Conservation (phyloP, 2,888 invertebrate genomes). For the Lithophane leautieri region DNA sequence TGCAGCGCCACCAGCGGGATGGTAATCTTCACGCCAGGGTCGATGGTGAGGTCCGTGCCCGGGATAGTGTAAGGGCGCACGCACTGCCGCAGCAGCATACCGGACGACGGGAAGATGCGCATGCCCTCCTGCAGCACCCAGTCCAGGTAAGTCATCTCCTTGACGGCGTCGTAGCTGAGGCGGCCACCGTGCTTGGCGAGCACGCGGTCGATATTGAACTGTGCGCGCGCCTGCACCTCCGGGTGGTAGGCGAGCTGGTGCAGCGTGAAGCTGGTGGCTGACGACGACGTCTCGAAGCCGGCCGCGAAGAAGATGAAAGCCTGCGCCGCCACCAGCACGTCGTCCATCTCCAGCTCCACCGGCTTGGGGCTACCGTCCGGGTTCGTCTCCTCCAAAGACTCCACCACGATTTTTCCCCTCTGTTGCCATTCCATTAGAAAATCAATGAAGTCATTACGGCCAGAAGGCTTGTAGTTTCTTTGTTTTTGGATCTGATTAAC, state of each 20-base stretch:
- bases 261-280: conserved; percentile 81
- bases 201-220: conserved; percentile 76
- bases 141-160: conserved; percentile 81
- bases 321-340: conserved; percentile 75
- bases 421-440: conserved; percentile 74
- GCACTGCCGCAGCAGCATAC: conserved; percentile 71
- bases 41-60: conserved; percentile 72
- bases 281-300: conserved; percentile 87
- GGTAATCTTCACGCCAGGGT: conserved; percentile 64
- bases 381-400: conserved; percentile 71
- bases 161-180: conserved; percentile 79
- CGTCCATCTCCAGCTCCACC: conserved; percentile 73
- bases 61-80: conserved; percentile 71
- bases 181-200: conserved; percentile 71
- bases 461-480: conserved; percentile 74
- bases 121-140: conserved; percentile 79
- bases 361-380: conserved; percentile 70
- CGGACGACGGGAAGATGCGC: conserved; percentile 78
- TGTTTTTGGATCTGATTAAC: conserved; percentile 70
- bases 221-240: conserved; percentile 75
- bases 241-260: conserved; percentile 80
- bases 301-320: conserved; percentile 84
- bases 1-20: conserved; percentile 78
- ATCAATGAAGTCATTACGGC: conserved; percentile 78
- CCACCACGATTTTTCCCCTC: conserved; percentile 71